A percentile compares a stretch with the other conserved stretches of the same genome.
Conservation (phyloP, 2,888 invertebrate species). For the Caenorhabditis zanzibari region DNA sequence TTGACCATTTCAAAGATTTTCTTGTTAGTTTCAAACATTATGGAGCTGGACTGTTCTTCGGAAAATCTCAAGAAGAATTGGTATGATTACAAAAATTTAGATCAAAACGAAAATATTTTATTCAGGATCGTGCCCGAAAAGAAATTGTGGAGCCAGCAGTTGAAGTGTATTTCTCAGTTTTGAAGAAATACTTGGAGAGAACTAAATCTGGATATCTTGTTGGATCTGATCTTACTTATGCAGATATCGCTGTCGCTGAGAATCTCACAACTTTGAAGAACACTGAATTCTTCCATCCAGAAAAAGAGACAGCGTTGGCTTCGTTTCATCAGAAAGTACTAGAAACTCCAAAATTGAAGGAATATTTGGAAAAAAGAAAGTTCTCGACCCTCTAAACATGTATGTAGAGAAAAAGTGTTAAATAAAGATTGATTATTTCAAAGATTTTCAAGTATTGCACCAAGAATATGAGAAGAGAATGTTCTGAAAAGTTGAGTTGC, state of each 20-base stretch:
- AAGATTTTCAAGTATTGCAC: too few species aligned
- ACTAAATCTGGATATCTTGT: constrained; percentile 35
- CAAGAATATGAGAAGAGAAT: too few species aligned
- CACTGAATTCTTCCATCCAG: not conserved
- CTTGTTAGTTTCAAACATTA: not conserved
- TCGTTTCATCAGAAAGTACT: constrained; percentile 7
- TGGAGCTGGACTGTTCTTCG: not conserved
- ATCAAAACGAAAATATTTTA: not conserved
- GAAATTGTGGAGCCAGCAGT: constrained; percentile 27
- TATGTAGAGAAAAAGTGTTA: too few species aligned
- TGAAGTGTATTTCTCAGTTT: constrained; percentile 14
- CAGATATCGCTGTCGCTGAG: constrained; percentile 48
- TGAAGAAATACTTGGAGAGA: constrained; percentile 29
- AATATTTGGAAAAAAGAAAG: constrained; percentile 4
- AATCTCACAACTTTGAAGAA: constrained; percentile 31
- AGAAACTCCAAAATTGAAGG: constrained; percentile 7
- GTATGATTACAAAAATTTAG: not conserved
- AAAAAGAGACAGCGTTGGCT: not conserved
- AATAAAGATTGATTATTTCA: too few species aligned
- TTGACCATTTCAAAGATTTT: constrained; percentile 51
- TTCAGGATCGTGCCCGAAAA: not conserved
- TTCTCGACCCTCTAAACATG: not conserved
- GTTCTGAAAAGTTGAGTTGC: too few species aligned
- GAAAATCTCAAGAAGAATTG: not conserved
- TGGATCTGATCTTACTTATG: constrained; percentile 43